Evolutionary conservation across 2,113 vertebrate species (phyloP), one percentile per base, ranked within the genome.

Genomic region (Euleptes europaea): DNA sequence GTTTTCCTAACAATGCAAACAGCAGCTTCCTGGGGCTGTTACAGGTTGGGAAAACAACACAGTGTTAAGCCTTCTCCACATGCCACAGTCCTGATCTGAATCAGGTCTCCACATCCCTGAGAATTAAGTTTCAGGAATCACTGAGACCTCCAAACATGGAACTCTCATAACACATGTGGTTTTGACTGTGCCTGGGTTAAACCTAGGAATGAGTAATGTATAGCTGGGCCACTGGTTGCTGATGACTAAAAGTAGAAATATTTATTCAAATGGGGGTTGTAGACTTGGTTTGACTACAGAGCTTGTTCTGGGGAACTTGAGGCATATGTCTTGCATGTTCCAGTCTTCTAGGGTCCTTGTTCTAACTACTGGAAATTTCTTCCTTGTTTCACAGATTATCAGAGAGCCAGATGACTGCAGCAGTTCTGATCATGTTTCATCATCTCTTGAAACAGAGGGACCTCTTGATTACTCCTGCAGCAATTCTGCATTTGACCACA

Each of bases 391-490:
- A 40, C 79, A 95, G 93, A 83, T 92, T 82, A 85, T 91, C 84
- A 92, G 82, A 88, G 94, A 95, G 78, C 93, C 88, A 51, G 87
- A 91, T 67, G 91, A 92, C 77, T 77, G 87, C 5, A 85, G 89
- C 65, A 3, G 84, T 72, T 84, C 91, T 65, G 88, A 83, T 84
- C 84, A 67, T 73, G 66, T 88, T 33, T 76, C 86, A 65, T 70
- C 88, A 14, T 87, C 80, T 80, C 84, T 88, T 72, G 78, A 80
- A 78, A 79, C 83, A 35, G 90, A 78, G 74, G 78, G 87, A 38
- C 84, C 63, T 83, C 54, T 71, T 84, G 89, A 78, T 84, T 73
- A 67, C 66, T 80, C 3, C 0, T 33, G n/a, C 63, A 49, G 44
- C 67, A 17, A 33, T 63, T 9, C 33, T 44, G 35, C 78, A 35